Conservation (phyloP, 2,113 vertebrate genomes). For the Myocastor coypus region DNA sequence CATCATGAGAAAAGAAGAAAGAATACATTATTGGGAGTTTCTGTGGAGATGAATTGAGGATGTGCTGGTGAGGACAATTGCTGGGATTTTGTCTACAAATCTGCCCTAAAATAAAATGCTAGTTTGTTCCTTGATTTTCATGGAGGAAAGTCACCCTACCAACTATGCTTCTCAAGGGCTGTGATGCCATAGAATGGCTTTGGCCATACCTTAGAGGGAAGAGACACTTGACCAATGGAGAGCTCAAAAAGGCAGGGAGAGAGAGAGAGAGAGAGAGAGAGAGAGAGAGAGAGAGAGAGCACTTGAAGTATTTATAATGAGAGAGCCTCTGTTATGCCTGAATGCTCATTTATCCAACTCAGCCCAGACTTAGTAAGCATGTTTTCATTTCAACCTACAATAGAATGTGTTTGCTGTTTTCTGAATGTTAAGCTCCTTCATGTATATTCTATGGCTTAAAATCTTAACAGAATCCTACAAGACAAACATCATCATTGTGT, state of each 20-base stretch:
- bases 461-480: background rate
- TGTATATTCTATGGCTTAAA: background rate
- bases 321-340: background rate
- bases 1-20: background rate
- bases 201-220: background rate
- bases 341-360: background rate
- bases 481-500: background rate
- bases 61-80: background rate
- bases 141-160: background rate
- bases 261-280: no score
- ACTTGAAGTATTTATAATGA: background rate
- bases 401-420: background rate
- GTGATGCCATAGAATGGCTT: background rate
- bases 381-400: background rate
- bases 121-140: background rate
- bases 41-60: background rate
- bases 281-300: background rate
- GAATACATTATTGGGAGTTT: background rate
- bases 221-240: background rate
- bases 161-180: background rate
- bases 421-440: background rate
- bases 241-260: background rate
- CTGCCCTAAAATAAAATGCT: background rate
- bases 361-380: background rate
- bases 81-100: background rate